Conservation (phyloP, 1,140 invertebrate genomes). For the Ladona fulva region DNA sequence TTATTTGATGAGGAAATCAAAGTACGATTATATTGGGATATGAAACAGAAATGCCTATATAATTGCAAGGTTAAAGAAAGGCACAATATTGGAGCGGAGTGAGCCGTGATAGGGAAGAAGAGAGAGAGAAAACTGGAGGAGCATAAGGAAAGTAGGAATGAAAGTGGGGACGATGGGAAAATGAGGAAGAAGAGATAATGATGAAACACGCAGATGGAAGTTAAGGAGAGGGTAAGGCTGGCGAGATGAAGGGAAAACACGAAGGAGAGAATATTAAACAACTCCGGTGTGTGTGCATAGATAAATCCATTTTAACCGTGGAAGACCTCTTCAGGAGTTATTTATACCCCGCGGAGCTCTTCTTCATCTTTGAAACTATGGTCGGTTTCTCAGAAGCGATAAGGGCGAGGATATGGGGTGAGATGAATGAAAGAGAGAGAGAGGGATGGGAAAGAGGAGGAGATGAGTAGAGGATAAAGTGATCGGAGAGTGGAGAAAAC, state of each 20-base stretch:
- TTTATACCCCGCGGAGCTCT: not conserved
- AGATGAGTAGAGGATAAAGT: too few species aligned
- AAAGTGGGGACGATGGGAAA: not conserved
- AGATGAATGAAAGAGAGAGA: not conserved
- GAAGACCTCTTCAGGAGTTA: not conserved
- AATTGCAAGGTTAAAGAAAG: too few species aligned
- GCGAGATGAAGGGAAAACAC: not conserved
- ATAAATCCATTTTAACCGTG: conserved; percentile 6
- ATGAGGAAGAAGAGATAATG: not conserved
- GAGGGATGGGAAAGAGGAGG: not conserved
- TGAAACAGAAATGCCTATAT: too few species aligned
- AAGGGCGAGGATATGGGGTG: not conserved
- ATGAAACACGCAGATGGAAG: not conserved
- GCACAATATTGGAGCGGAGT: too few species aligned
- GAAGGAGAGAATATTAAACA: not conserved
- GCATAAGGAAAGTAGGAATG: not conserved
- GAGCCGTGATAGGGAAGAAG: not conserved
- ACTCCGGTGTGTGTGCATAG: not conserved
- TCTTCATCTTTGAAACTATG: not conserved
- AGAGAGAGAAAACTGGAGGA: not conserved
- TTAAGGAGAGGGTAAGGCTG: not conserved
- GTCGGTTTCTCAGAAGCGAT: not conserved
- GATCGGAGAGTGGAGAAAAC: too few species aligned
- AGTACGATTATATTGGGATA: too few species aligned
- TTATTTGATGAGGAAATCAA: too few species aligned